Percentiles rank a stretch among this genome's conserved stretches.
Conservation (phyloP, 2,888 invertebrate species). For the Oscheius myriophilus region DNA sequence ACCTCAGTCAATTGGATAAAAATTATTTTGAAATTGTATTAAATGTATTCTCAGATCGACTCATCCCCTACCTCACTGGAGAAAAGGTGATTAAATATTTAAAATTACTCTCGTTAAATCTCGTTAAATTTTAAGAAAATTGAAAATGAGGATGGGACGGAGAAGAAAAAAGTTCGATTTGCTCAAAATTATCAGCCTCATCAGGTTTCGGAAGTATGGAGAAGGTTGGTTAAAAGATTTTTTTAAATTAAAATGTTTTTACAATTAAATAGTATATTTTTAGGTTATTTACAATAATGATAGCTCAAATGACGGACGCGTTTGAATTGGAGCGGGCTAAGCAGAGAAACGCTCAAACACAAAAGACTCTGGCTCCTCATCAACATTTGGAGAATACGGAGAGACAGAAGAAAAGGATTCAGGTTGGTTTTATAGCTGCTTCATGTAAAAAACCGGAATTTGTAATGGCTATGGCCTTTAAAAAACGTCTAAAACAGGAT, state of each 20-base stretch:
- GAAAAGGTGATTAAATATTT: slow-evolving; percentile 52
- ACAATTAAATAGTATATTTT: too few relatives aligned
- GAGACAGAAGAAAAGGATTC: slow-evolving; percentile 58
- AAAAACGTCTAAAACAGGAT: too few relatives aligned
- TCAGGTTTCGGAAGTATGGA: slow-evolving; percentile 63
- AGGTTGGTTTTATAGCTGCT: too few relatives aligned
- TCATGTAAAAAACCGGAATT: too few relatives aligned
- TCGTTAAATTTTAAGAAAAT: slow-evolving; percentile 40
- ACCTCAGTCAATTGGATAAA: slow-evolving; percentile 67
- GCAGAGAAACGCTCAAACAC: slow-evolving; percentile 58
- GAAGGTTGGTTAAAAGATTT: slow-evolving; percentile 37
- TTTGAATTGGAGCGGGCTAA: slow-evolving; percentile 69
- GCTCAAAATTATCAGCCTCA: slow-evolving; percentile 60
- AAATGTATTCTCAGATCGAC: slow-evolving; percentile 59
- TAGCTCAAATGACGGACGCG: slow-evolving; percentile 64
- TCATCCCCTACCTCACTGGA: slow-evolving; percentile 67
- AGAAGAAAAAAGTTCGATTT: slow-evolving; percentile 63
- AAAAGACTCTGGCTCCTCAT: slow-evolving; percentile 68
- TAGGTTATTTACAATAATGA: slow-evolving; percentile 60
- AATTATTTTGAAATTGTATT: slow-evolving; percentile 68
- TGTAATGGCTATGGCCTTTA: too few relatives aligned
- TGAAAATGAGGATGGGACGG: slow-evolving; percentile 43
- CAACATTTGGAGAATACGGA: slow-evolving; percentile 65
- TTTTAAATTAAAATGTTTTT: not conserved
- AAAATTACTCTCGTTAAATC: not conserved